Conservation (phyloP, 2,797 vertebrate genomes). For the Poeciliopsis turneri region DNA sequence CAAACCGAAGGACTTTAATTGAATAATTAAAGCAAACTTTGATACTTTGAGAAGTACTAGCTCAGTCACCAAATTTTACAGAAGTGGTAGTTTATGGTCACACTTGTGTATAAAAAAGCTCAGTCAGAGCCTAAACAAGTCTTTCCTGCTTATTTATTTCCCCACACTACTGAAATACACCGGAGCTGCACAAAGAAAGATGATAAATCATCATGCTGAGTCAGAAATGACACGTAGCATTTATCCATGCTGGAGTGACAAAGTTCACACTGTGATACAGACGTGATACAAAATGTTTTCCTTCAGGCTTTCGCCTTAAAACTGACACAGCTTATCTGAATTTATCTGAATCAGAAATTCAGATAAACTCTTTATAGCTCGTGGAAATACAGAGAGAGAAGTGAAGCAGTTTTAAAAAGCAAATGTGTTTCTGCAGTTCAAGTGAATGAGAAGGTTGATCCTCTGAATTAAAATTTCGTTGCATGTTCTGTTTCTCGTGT, state of each 20-base stretch:
- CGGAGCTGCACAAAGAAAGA: constrained; percentile 36
- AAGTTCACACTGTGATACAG: constrained; percentile 46
- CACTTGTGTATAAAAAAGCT: constrained; percentile 45
- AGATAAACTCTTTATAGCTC: background rate
- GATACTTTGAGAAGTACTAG: background rate
- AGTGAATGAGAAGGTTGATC: background rate
- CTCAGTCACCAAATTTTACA: background rate
- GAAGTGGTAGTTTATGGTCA: background rate
- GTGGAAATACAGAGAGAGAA: background rate
- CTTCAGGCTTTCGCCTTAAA: background rate
- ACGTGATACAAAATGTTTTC: constrained; percentile 16
- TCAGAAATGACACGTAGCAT: constrained; percentile 51
- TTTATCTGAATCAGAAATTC: background rate
- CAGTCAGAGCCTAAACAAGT: constrained; percentile 48
- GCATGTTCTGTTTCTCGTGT: background rate
- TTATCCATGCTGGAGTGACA: constrained; percentile 26
- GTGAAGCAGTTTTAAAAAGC: background rate
- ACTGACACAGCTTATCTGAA: background rate
- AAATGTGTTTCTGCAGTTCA: background rate
- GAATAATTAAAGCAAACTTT: background rate
- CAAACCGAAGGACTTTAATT: background rate
- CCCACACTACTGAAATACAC: constrained; percentile 40
- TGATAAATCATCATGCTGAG: constrained; percentile 43
- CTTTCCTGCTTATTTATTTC: constrained; percentile 49
- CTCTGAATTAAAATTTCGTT: background rate